phyloP scores from a whole-genome alignment of 2,113 vertebrate species.

The Candoia aspera region DNA sequence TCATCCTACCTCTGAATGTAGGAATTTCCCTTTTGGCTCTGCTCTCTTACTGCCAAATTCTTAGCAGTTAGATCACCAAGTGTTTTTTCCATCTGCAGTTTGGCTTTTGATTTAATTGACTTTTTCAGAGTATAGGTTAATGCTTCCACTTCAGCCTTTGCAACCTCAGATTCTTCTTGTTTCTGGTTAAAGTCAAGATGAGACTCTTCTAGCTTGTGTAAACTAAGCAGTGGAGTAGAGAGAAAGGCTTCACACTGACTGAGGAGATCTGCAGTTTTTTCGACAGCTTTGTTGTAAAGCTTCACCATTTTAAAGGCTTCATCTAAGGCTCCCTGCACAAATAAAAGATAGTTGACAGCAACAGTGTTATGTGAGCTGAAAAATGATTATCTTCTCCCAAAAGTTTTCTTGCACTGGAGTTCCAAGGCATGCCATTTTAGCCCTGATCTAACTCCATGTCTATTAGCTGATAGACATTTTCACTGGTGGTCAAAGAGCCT shows the following conservation, averaged over 20 bases:
- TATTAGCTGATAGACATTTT: not conserved
- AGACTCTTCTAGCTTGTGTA: constrained; percentile 50
- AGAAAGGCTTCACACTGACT: constrained; percentile 66
- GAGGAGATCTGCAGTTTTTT: constrained; percentile 61
- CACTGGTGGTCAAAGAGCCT: not conserved
- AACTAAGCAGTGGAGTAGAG: constrained; percentile 52
- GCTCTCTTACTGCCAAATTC: constrained; percentile 72
- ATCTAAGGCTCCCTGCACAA: constrained; percentile 72
- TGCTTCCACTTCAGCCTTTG: constrained; percentile 70
- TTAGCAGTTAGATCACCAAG: constrained; percentile 74
- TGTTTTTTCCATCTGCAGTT: constrained; percentile 66
- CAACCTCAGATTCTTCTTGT: constrained; percentile 75
- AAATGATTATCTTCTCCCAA: not conserved
- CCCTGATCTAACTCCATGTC: too few relatives aligned
- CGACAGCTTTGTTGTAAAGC: constrained; percentile 68
- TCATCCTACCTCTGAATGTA: constrained; percentile 65
- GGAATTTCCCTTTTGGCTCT: constrained; percentile 57
- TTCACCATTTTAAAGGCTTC: constrained; percentile 69
- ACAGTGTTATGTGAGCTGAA: not conserved
- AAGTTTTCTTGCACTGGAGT: not conserved
- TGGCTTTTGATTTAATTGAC: constrained; percentile 68
- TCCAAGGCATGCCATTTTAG: not conserved
- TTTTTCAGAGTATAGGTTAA: constrained; percentile 63
- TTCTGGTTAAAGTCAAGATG: constrained; percentile 47
- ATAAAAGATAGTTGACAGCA: constrained; percentile 29